Base-by-base conservation (phyloP, 2,888 invertebrate species). In the Ferdinandea cuprea region DNA sequence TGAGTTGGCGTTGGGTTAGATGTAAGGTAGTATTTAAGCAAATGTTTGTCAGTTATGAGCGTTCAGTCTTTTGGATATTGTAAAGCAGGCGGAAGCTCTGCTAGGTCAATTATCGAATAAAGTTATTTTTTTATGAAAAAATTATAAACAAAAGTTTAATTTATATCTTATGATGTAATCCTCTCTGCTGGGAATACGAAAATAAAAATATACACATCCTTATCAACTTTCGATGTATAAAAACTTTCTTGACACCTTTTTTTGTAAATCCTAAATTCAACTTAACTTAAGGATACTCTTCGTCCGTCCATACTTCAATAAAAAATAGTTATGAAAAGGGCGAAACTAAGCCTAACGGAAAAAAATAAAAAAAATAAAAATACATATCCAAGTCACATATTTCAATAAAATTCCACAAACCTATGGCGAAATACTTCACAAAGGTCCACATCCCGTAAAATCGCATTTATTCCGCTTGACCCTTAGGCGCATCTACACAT, bases 161-260 rank as follows among this genome's bases (percentile, higher is more conserved):
- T 25, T 25, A 1, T 21, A 19, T 44, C 44, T 44, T 19, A 44
- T 3, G 11, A 8, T 44, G 19, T 44, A 44, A 44, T 44, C 11
- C 44, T 0, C 44, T 44, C 11, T 44, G 17, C 19, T 4, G 11
- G 19, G 17, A 44, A 19, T 5, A 21, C 17, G 9, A 44, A 19
- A 3, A 44, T 44, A 19, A 9, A 19, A 5, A 11, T 19, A 7
- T 19, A 19, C 19, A 46, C 35, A 73, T 56, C 73, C 73, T 54
- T 21, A 63, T 73, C 73, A 65, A 46, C 37, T 37, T 56, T 8
- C 46, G 37, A 54, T 63, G 54, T 54, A 72, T 63, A 72, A 73
- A 65, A 73, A 65, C 46, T 56, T 73, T 63, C 46, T 54, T 65
- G 73, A 73, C 73, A 73, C 73, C 72, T 48, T 71, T n/a, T n/a